Conservation (phyloP, 2,113 vertebrate genomes). For the Crotalus helleri region DNA sequence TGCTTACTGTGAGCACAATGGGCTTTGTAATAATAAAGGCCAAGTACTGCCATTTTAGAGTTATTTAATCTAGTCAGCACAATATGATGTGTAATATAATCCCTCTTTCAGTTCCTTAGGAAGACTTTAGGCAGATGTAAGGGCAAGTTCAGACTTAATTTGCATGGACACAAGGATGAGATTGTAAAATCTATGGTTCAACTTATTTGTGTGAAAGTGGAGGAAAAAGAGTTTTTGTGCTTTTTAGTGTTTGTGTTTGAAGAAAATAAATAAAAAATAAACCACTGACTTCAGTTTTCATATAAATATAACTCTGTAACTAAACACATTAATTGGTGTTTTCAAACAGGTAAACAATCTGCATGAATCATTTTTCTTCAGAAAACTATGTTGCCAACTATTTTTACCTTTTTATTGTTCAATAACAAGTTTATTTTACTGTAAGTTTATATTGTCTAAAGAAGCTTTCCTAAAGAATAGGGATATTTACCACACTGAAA, state of each 20-base stretch:
- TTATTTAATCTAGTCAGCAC: not conserved
- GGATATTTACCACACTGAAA: conserved; percentile 11
- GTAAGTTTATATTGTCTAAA: not conserved
- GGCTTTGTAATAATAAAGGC: not conserved
- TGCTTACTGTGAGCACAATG: not conserved
- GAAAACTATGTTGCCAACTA: not conserved
- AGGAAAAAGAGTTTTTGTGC: not conserved
- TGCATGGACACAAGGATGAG: not conserved
- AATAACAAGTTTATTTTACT: not conserved
- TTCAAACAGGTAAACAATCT: not conserved
- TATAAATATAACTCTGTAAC: not conserved
- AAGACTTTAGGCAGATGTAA: not conserved
- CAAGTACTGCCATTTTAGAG: not conserved
- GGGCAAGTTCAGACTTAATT: not conserved
- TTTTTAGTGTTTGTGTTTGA: not conserved
- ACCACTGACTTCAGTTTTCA: not conserved
- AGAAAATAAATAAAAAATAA: not conserved
- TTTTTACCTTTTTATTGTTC: not conserved
- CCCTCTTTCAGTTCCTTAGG: not conserved
- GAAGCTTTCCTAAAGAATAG: not conserved
- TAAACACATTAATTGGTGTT: not conserved
- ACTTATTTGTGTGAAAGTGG: not conserved
- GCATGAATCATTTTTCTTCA: not conserved
- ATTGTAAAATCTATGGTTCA: not conserved
- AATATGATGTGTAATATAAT: not conserved